Evolutionary conservation across 2,888 invertebrate species (phyloP), one percentile per base, ranked within the genome.

Genomic region (Sesia apiformis): DNA sequence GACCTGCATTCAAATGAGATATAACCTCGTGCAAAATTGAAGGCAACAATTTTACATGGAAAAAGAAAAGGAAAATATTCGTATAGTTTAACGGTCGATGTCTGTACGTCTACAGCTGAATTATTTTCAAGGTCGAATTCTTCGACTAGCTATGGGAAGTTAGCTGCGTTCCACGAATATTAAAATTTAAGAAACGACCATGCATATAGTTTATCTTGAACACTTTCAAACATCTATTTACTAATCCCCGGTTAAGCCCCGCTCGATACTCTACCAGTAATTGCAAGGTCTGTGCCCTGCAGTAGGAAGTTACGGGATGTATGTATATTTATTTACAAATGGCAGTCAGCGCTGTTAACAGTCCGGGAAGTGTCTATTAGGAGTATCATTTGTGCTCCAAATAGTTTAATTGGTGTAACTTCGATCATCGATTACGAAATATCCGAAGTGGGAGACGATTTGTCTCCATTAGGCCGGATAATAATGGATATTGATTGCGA

Each of bases 1-100:
- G 55, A 55, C 60, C 58, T 60, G 60, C 65, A 66, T 72, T 69
- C 66, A 67, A 63, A 70, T 70, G 69, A 66, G 67, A 70, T 69
- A 70, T 63, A 66, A 67, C 60, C 56, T 46, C 46, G 46, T 4
- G 46, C 23, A 23, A 46, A 46, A 8, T 46, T 46, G 8, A 46
- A 8, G 46, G 46, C 8, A 46, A 46, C 46, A 46, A 46, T 46
- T 46, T 46, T 46, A 46, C 23, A 46, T 46, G 8, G 7, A 46
- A n/a, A 23, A 46, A 23, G 23, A 46, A 46, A 46, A 23, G 7
- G 23, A 46, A 46, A 7, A 46, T 46, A 46, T 46, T 46, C 46
- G 23, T 46, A 4, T 46, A 46, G 23, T n/a, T 46, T 46, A 8
- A 23, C 1, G 46, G 46, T 46, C n/a, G 8, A 46, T 4, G 46